Base-by-base conservation (phyloP, 2,888 invertebrate genomes). In the Eristalis intricaria region DNA sequence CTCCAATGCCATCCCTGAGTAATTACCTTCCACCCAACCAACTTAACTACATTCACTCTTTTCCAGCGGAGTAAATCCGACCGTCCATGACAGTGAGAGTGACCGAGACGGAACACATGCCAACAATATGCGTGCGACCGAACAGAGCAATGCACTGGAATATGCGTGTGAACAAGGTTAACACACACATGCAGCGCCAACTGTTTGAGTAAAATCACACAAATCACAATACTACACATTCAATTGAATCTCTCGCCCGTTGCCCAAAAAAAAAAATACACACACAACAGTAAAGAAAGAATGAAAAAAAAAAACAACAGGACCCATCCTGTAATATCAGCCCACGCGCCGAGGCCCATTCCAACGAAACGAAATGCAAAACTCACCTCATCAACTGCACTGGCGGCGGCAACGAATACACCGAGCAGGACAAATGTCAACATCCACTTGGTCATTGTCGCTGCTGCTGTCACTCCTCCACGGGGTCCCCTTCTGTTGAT, bases 341-440 rank as follows among this genome's bases (percentile, higher is more conserved):
- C 60, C 43, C 8, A 32, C n/a, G n/a, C 15, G n/a, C 15, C 23
- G 29, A 66, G 3, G 35, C 22, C 32, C 35, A 19, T n/a, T 29
- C 35, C n/a, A 15, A n/a, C 10, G 32, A 32, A 32, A 8, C 8
- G 8, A 23, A 35, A 35, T 61, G 32, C 43, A 43, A 50, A 22
- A 83, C 69, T 76, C 64, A 88, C 88, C 88, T 88, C 86, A 77
- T 88, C 88, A 70, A 80, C 76, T 76, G 88, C 88, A 63, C 71
- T 80, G 65, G 74, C 83, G 76, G 83, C 80, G 74, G 86, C 83
- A 32, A 88, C 61, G 61, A 88, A 74, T 35, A 80, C 86, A 84
- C 74, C 86, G 68, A 88, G 74, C 80, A 88, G 66, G 64, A 84
- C 80, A 80, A 83, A 83, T 66, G 88, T 88, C 88, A 88, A 88